Evolutionary conservation across 2,113 vertebrate species (phyloP), one percentile per base, ranked within the genome.

Genomic region (Gobio gobio): DNA sequence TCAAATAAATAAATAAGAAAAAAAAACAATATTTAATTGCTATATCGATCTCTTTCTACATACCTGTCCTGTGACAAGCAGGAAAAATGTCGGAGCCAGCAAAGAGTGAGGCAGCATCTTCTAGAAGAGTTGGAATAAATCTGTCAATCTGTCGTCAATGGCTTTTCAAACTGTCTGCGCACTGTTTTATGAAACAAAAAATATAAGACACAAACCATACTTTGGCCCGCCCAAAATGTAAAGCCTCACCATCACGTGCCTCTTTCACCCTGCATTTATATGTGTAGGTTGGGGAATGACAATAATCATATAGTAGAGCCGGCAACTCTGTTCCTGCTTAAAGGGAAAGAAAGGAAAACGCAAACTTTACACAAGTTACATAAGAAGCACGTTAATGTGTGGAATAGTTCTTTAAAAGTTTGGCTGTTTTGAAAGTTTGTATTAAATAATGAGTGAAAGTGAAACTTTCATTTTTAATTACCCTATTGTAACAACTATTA

Each of bases 21-120:
- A 9, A 10, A 29, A 29, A 29, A 29, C 29, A 29, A 29, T 29
- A 29, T 29, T 29, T 29, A 29, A 29, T 51, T 13, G 13, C 14
- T 16, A 16, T 9, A 43, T 76, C 7, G 9, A 56, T 78, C 2
- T 40, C 3, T 24, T 63, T 63, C 40, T 79, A 78, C 75, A 26
- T 40, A 85, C 75, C 76, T 85, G 76, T 2, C 10, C 14, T 79
- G 76, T 26, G 18, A 79, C 5, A 63, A 85, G 29, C 29, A 85
- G 10, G 9, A 85, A 13, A n/a, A 72, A 40, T 56, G 12, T 4
- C 16, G 13, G 64, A 51, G 10, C 10, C 76, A 85, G 36, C 18
- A 54, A 47, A 72, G 45, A 45, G 3, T 16, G 8, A 5, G 36
- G 20, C 2, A 51, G 9, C 40, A 66, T 66, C 73, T 66, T 84